Percentiles rank a stretch among this genome's conserved stretches.
phyloP scores from a whole-genome alignment of 1,140 invertebrate species.

The Cydia splendana region DNA sequence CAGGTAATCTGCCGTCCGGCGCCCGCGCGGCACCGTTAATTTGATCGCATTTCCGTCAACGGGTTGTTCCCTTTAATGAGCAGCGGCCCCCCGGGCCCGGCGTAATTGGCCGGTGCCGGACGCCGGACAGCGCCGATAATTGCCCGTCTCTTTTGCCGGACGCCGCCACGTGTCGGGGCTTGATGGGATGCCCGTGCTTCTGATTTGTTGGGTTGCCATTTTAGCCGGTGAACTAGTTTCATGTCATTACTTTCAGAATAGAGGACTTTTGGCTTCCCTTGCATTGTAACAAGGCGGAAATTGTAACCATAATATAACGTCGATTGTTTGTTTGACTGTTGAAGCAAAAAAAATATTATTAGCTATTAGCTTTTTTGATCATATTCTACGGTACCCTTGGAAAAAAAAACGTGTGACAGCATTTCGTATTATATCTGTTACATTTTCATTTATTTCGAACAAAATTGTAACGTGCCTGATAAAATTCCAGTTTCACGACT shows the following conservation, averaged over 20 bases:
- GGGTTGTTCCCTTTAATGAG: conserved; percentile 31
- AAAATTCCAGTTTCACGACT: too few species aligned
- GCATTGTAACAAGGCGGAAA: too few species aligned
- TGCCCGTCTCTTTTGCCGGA: conserved; percentile 29
- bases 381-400: too few species aligned
- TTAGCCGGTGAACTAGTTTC: neutral
- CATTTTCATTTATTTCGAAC: too few species aligned
- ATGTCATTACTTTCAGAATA: neutral
- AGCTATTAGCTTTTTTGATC: too few species aligned
- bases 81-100: conserved; percentile 8
- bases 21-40: conserved; percentile 24
- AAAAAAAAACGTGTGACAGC: too few species aligned
- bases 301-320: too few species aligned
- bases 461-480: too few species aligned
- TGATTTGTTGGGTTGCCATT: conserved; percentile 1
- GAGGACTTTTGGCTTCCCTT: neutral
- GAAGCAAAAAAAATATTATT: too few species aligned
- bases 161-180: neutral
- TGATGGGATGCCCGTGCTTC: neutral
- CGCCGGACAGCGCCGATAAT: conserved; percentile 27
- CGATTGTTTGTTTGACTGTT: too few species aligned
- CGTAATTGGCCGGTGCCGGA: conserved; percentile 13
- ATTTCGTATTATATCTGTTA: too few species aligned
- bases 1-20: conserved; percentile 24
- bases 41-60: conserved; percentile 22